Evolutionary conservation across 1,140 invertebrate species (phyloP).

Genomic region (Heliconius hewitsoni): DNA sequence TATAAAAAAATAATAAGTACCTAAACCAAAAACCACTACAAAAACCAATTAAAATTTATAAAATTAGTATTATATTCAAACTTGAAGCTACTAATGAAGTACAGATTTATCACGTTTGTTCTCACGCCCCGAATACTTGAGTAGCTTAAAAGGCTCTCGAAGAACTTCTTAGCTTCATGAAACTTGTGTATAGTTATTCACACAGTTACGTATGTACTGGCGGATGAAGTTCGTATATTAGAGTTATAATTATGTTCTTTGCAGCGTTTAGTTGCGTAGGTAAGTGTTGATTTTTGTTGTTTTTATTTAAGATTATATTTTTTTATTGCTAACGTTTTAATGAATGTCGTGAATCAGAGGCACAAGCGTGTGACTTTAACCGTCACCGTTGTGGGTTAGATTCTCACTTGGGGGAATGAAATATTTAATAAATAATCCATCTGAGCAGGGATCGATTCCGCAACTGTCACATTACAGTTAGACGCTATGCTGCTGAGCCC

Average conservation of each 20-base stretch:
- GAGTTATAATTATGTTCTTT: not conserved
- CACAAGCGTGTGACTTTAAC: too few species aligned
- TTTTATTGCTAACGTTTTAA: too few species aligned
- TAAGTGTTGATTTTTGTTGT: too few species aligned
- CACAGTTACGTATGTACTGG: not conserved
- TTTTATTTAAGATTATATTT: too few species aligned
- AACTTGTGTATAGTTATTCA: not conserved
- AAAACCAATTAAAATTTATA: not conserved
- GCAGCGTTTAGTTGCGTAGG: not conserved
- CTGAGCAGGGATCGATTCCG: too few species aligned
- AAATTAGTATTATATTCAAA: not conserved
- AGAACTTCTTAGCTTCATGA: not conserved
- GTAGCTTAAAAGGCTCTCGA: constrained; percentile 10
- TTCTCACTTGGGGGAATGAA: too few species aligned
- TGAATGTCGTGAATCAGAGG: too few species aligned
- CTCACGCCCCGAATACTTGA: not conserved
- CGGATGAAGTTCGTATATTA: not conserved
- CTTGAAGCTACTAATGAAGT: not conserved
- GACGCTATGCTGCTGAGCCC: too few species aligned
- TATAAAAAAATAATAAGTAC: not conserved
- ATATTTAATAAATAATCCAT: too few species aligned
- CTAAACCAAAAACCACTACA: not conserved
- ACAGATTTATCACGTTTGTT: not conserved
- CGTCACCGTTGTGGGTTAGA: too few species aligned
- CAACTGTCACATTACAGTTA: too few species aligned